Percentiles rank a stretch among this genome's conserved stretches.
Evolutionary conservation across 2,888 invertebrate species (phyloP).

Genomic region (Aphidius colemani): DNA sequence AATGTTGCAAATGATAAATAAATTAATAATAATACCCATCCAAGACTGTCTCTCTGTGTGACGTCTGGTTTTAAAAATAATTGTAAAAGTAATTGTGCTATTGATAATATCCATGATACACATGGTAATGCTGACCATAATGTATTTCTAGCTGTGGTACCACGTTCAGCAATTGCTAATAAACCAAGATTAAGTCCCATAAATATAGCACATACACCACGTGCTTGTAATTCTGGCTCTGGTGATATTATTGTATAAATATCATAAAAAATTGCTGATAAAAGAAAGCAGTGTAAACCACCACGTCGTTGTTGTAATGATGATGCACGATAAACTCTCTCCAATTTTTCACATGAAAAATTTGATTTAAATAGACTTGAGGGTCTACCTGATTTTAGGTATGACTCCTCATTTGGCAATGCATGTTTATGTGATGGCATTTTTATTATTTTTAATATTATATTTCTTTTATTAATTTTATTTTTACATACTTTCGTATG

Average conservation of each 20-base stretch:
- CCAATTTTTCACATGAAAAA: constrained; percentile 69
- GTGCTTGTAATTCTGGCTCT: constrained; percentile 46
- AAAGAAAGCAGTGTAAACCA: constrained; percentile 72
- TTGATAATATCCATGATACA: constrained; percentile 69
- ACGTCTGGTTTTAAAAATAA: constrained; percentile 67
- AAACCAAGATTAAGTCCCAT: constrained; percentile 54
- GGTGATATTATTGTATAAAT: constrained; percentile 67
- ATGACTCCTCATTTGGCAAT: constrained; percentile 57
- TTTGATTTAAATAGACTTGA: constrained; percentile 60
- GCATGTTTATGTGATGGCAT: constrained; percentile 48
- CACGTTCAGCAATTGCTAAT: constrained; percentile 53
- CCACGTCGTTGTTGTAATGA: constrained; percentile 73
- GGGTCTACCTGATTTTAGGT: constrained; percentile 55
- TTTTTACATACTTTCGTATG: constrained; percentile 6
- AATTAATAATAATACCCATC: constrained; percentile 74
- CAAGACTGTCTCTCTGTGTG: constrained; percentile 70
- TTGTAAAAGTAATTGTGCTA: constrained; percentile 67
- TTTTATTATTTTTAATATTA: constrained; percentile 5
- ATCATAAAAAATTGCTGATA: constrained; percentile 71
- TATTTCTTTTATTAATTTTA: constrained; percentile 10
- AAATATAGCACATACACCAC: constrained; percentile 53
- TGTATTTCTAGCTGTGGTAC: constrained; percentile 50
- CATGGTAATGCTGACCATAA: constrained; percentile 68
- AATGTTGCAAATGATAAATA: constrained; percentile 76
- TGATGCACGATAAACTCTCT: constrained; percentile 74